Conservation (phyloP, 2,113 vertebrate species). For the Periophthalmus modestus region DNA sequence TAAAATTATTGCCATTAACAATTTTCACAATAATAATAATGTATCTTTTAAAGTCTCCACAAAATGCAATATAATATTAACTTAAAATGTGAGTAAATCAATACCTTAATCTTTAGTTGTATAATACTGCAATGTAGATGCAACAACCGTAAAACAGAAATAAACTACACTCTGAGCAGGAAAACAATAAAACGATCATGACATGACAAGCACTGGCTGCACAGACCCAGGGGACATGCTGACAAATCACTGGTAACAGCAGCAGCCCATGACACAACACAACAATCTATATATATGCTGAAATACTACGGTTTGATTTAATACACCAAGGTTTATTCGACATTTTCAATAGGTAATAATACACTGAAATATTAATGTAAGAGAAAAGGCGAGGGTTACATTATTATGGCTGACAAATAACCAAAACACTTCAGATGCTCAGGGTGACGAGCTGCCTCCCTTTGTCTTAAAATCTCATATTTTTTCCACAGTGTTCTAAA, state of each 20-base stretch:
- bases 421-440: constrained; percentile 34
- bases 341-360: background rate
- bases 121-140: background rate
- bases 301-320: background rate
- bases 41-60: background rate
- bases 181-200: constrained; percentile 27
- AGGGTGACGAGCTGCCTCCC: constrained; percentile 18
- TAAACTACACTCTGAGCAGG: background rate
- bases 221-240: constrained; percentile 12
- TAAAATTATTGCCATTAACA: too few relatives aligned
- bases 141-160: background rate
- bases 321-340: background rate
- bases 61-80: background rate
- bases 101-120: background rate
- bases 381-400: constrained; percentile 4
- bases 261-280: background rate
- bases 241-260: constrained; percentile 16
- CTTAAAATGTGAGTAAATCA: background rate
- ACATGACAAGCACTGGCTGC: constrained; percentile 20
- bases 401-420: constrained; percentile 29
- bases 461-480: constrained; percentile 21
- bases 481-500: constrained; percentile 15
- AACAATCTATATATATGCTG: background rate
- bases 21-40: too few relatives aligned
- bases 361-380: constrained; percentile 6